Conservation (phyloP, 2,888 invertebrate genomes). For the Oxycera nigricornis region DNA sequence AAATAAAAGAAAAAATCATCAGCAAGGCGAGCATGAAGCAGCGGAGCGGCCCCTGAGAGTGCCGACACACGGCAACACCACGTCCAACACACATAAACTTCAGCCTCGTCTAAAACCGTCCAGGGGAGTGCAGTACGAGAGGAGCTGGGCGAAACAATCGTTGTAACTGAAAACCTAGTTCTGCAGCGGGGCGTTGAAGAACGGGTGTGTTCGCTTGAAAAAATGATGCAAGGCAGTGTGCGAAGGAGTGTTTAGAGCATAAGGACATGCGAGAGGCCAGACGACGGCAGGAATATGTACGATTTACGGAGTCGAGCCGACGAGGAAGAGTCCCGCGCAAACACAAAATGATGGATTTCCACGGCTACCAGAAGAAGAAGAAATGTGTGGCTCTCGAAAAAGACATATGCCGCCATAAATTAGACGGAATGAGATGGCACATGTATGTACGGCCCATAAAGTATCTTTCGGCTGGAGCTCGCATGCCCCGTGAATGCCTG, state of each 20-base stretch:
- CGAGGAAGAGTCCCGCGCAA: conserved; percentile 32
- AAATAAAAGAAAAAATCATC: conserved; percentile 48
- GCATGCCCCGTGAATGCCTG: no score
- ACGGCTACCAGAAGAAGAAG: conserved; percentile 37
- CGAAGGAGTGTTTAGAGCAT: neutral
- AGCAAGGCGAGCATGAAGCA: conserved; percentile 39
- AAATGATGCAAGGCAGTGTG: conserved; percentile 27
- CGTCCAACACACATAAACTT: conserved; percentile 36
- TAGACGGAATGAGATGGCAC: conserved; percentile 49
- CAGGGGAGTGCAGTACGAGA: neutral
- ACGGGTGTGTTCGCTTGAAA: neutral
- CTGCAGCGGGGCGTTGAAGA: conserved; percentile 6
- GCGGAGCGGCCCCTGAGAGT: conserved; percentile 25
- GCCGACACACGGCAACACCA: conserved; percentile 38
- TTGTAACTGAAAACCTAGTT: no score
- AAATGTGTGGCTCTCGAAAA: conserved; percentile 47
- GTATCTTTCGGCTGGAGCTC: conserved; percentile 32
- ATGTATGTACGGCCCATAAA: conserved; percentile 43
- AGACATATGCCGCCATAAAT: conserved; percentile 48
- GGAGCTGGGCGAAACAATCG: neutral
- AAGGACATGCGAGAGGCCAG: neutral
- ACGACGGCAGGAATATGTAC: neutral
- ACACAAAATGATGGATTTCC: conserved; percentile 43
- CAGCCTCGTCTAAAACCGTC: conserved; percentile 22
- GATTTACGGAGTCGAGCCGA: neutral